Evolutionary conservation across 2,797 vertebrate genomes (phyloP).

Genomic region (Pangasius sanitwongsei): DNA sequence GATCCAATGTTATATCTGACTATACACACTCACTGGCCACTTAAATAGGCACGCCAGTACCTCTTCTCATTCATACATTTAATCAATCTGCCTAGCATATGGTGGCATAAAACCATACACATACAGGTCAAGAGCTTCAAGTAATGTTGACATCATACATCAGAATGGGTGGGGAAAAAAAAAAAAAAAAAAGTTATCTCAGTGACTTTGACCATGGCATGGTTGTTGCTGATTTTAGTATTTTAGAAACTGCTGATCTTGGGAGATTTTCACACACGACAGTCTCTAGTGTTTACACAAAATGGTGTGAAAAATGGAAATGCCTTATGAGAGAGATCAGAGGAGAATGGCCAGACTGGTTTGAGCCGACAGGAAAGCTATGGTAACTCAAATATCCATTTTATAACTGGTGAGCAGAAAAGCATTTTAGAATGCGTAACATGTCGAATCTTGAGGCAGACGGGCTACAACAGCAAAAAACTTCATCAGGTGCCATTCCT

Average conservation of each 20-base stretch:
- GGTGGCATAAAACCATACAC: not conserved
- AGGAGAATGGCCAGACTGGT: not conserved
- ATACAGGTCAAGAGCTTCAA: not conserved
- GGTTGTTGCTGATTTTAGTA: not conserved
- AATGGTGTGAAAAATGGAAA: not conserved
- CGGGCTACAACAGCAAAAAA: not conserved
- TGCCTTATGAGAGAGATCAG: not conserved
- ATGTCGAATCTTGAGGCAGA: too few relatives aligned
- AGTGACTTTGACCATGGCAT: not conserved
- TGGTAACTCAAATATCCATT: not conserved
- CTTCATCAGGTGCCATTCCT: not conserved
- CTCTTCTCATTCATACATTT: not conserved
- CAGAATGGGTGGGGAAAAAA: not conserved
- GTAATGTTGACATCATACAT: not conserved
- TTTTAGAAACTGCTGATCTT: not conserved
- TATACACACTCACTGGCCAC: not conserved
- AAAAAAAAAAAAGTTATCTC: not conserved
- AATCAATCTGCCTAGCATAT: not conserved
- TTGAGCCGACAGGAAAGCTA: not conserved
- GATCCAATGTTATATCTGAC: not conserved
- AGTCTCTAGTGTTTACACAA: not conserved
- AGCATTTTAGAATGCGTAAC: not conserved
- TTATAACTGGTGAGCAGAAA: not conserved
- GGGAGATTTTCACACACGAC: not conserved
- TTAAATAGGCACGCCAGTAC: not conserved